Percentiles rank a stretch among this genome's conserved stretches.
phyloP scores from a whole-genome alignment of 2,888 invertebrate species.

The Aspidapion aeneum region DNA sequence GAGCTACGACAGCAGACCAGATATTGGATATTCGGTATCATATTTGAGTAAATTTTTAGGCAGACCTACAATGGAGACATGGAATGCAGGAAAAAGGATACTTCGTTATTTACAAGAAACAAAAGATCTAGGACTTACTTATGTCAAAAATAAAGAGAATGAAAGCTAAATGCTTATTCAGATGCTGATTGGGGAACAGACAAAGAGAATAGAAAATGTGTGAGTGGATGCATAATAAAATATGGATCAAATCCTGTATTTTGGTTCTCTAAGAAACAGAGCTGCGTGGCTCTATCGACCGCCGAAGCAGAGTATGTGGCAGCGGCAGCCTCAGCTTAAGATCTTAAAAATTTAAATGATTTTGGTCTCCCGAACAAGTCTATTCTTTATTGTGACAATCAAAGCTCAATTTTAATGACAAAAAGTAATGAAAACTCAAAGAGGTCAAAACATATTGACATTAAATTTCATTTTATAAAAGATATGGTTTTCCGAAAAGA shows the following conservation, averaged over 20 bases:
- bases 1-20: too few species aligned
- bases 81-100: constrained; percentile 25
- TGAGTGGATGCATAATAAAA: constrained; percentile 22
- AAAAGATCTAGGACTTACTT: constrained; percentile 13
- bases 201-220: constrained; percentile 15
- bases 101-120: constrained; percentile 22
- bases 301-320: constrained; percentile 12
- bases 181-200: constrained; percentile 27
- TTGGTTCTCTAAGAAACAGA: constrained; percentile 14
- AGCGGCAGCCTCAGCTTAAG: constrained; percentile 6
- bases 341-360: constrained; percentile 5
- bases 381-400: constrained; percentile 13
- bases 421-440: constrained; percentile 23
- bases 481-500: constrained; percentile 14
- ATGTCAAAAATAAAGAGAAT: neutral
- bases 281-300: constrained; percentile 8
- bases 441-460: constrained; percentile 18
- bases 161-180: constrained; percentile 7
- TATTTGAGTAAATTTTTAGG: constrained; percentile 26
- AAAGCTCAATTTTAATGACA: constrained; percentile 15
- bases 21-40: constrained; percentile 25
- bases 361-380: neutral
- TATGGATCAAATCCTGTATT: constrained; percentile 19
- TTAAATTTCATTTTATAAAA: constrained; percentile 18
- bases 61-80: constrained; percentile 20